A percentile compares a stretch with the other conserved stretches of the same genome.
Evolutionary conservation across 2,888 invertebrate genomes (phyloP).

Genomic region (Dilophus febrilis): DNA sequence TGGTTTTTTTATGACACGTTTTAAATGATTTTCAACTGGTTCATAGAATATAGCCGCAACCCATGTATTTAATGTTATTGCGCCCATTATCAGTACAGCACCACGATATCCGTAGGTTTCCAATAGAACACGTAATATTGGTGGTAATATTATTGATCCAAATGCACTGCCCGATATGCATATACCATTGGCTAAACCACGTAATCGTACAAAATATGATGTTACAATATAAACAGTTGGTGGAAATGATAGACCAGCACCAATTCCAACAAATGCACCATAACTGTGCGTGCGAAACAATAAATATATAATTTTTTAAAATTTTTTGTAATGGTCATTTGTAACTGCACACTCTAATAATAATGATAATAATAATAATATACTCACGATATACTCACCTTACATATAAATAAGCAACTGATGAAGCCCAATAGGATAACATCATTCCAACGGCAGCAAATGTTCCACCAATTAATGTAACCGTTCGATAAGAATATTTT

Average conservation of each 20-base stretch:
- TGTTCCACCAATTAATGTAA: constrained; percentile 66
- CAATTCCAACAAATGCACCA: constrained; percentile 65
- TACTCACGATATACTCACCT: constrained; percentile 35
- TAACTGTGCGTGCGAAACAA: no score
- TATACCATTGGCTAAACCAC: constrained; percentile 72
- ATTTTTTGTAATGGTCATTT: constrained; percentile 1
- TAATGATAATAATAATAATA: constrained; percentile 5
- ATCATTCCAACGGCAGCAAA: constrained; percentile 74
- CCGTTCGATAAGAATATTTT: constrained; percentile 66
- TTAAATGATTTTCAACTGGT: constrained; percentile 66
- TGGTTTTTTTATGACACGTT: constrained; percentile 35
- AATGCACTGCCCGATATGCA: constrained; percentile 79
- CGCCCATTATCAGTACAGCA: constrained; percentile 65
- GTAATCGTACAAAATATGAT: constrained; percentile 60
- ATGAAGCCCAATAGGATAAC: constrained; percentile 61
- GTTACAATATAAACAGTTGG: constrained; percentile 82
- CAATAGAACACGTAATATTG: constrained; percentile 50
- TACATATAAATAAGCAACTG: constrained; percentile 60
- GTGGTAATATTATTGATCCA: constrained; percentile 71
- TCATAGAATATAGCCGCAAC: constrained; percentile 71
- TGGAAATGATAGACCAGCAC: constrained; percentile 72
- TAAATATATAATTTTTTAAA: background rate
- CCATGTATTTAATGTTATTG: constrained; percentile 65
- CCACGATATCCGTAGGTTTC: constrained; percentile 62
- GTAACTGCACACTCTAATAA: no score